Percentiles rank a stretch among this genome's conserved stretches.
These are phyloP conservation scores for Trochalopteron elliotii DNA, from an alignment of 2,113 vertebrate species.

Conservation along the genomic window DNA sequence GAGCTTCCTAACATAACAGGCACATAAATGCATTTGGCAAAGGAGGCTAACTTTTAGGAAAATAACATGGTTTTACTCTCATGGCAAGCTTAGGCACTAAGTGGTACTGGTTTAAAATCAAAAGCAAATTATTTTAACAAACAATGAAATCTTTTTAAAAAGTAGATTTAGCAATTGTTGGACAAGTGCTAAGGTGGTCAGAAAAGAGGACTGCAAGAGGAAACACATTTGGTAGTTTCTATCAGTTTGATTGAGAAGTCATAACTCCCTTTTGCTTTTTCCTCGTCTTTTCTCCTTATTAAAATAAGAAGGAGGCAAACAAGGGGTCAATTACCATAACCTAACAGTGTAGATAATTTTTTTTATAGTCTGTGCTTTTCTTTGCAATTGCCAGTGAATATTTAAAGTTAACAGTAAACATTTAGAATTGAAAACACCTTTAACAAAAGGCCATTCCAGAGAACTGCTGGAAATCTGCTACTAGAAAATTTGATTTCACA, in stretches of 20 bases:
- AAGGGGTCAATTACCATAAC: not conserved
- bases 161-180: not conserved
- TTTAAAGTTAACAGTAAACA: not conserved
- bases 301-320: not conserved
- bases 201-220: not conserved
- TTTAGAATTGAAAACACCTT: not conserved
- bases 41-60: not conserved
- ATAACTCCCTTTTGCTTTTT: not conserved
- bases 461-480: not conserved
- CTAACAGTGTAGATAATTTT: not conserved
- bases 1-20: not conserved
- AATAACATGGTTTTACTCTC: not conserved
- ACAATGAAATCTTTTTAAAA: not conserved
- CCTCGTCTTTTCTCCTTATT: not conserved
- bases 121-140: not conserved
- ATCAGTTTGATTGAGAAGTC: not conserved
- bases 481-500: not conserved
- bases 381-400: not conserved
- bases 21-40: not conserved
- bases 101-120: not conserved
- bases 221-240: not conserved
- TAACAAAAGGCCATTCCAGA: not conserved
- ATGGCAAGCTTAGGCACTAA: not conserved
- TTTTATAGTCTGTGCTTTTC: not conserved
- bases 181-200: not conserved